Evolutionary conservation across 2,888 invertebrate species (phyloP), one percentile per base, ranked within the genome.

Genomic region (Coenonympha glycerion): DNA sequence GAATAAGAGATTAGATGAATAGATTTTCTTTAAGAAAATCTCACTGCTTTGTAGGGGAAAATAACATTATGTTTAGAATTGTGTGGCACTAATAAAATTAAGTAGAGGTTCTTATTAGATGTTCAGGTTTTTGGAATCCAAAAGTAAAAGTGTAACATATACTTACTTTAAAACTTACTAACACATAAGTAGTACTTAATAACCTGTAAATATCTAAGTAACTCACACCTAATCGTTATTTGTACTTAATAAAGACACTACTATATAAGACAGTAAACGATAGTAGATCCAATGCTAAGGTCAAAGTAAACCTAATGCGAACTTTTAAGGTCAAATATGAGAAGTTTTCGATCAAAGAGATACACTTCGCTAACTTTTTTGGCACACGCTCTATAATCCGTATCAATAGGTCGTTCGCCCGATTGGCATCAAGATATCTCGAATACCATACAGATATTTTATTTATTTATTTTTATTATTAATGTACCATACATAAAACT

Each of bases 31-130:
- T 41, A n/a, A 40, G 46, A n/a, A 40, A 31, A 52, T 42, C 49
- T n/a, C 4, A 1, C 21, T 37, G 37, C 59, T 66, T 65, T 69
- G 65, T 66, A 68, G 69, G 67, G 66, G 62, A 64, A 60, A 68
- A 66, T 69, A 73, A 71, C n/a, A n/a, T n/a, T n/a, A n/a, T n/a
- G 69, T 22, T 36, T 41, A 28, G 28, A 31, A 33, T 18, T 6
- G 11, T 16, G 31, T 15, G 6, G 31, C 28, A n/a, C 28, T 28
- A 9, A 22, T 8, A 5, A n/a, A n/a, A 9, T 1, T 26, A 26
- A 1, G 1, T 26, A n/a, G n/a, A n/a, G n/a, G n/a, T n/a, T n/a
- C n/a, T n/a, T n/a, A n/a, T n/a, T n/a, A n/a, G n/a, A n/a, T n/a
- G n/a, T n/a, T n/a, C n/a, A n/a, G n/a, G n/a, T n/a, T n/a, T n/a